Evolutionary conservation across 2,888 invertebrate genomes (phyloP), one percentile per base, ranked within the genome.

Genomic region (Therioaphis trifolii): DNA sequence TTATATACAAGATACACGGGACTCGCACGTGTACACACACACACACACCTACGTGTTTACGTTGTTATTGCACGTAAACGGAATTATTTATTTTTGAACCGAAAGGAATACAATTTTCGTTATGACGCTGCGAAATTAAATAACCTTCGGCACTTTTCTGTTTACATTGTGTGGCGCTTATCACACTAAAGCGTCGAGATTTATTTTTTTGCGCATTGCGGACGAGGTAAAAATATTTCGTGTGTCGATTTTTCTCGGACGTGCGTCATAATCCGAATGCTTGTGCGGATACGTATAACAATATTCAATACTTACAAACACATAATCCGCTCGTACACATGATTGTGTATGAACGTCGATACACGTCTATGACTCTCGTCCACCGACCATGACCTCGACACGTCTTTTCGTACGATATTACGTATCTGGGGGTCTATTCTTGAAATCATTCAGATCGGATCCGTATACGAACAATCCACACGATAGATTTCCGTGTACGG

Each of bases 281-380:
- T n/a, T n/a, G n/a, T 52, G 49, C 18, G 18, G 9, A 18, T 49
- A 18, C 4, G 18, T 49, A 49, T 49, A 9, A 4, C 11, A 43
- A 43, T 43, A 43, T 43, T 9, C 11, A 43, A 49, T 49, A 49
- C n/a, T n/a, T 49, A 18, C 14, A 18, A n/a, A 18, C 4, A 18
- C 18, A 43, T 43, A 43, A 15, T 49, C 14, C 21, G n/a, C n/a
- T 9, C 27, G 15, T 49, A 27, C 27, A 71, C 12, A 49, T 49
- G 46, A 71, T 49, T 24, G 71, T 71, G n/a, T n/a, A n/a, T 71
- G 46, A 46, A 49, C n/a, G 71, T 71, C 46, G 49, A 71, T 71
- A 27, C 46, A 46, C 46, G n/a, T 12, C 52, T 52, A 9, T 12
- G 4, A 15, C n/a, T 71, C 49, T 71, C 49, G 27, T 49, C n/a